Base-by-base conservation (phyloP, 2,888 invertebrate genomes). In the Metopia argyrocephala region DNA sequence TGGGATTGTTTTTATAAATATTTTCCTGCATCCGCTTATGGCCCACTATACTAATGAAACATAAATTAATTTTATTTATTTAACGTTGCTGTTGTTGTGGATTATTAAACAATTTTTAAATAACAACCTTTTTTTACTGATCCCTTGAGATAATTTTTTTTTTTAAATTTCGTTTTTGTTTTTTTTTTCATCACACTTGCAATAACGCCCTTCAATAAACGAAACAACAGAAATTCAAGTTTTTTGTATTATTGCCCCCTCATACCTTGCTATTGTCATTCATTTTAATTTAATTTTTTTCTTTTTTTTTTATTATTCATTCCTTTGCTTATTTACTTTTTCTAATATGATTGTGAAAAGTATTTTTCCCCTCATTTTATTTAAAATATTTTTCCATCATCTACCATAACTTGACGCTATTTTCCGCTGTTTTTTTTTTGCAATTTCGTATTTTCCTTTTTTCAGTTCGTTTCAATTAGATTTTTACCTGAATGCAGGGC, bases 371-470 rank as follows among this genome's bases (percentile, higher is more conserved):
- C 12, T 31, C 31, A 31, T 38, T 38, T 38, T 38, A 38, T 12
- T 38, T 38, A 23, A 54, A 23, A 54, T 54, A 21, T 15, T 54
- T 15, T 54, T 54, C 12, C 5, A 54, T 54, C 25, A 6, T 25
- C 21, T 25, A 4, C 9, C 25, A 46, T 46, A 28, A 46, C 65
- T 78, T 65, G 2, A 23, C 27, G 21, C 5, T 7, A 52, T 65
- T 52, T 78, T 57, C 18, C 28, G 28, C 59, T 45, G 18, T 54
- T 62, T 52, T 65, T 52, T 78, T 78, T 70, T 65, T 65, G 57
- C 52, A 66, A 70, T 76, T 70, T 54, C 20, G 31, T 38, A 56
- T 9, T 15, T 0, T 46, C 27, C 6, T 31, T 65, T 28, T 7
- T 45, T 5, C 3, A 12, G 9, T 59, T 25, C 45, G 12, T 61